Base-by-base conservation (phyloP, 2,888 invertebrate species). In the Pyralis farinalis region DNA sequence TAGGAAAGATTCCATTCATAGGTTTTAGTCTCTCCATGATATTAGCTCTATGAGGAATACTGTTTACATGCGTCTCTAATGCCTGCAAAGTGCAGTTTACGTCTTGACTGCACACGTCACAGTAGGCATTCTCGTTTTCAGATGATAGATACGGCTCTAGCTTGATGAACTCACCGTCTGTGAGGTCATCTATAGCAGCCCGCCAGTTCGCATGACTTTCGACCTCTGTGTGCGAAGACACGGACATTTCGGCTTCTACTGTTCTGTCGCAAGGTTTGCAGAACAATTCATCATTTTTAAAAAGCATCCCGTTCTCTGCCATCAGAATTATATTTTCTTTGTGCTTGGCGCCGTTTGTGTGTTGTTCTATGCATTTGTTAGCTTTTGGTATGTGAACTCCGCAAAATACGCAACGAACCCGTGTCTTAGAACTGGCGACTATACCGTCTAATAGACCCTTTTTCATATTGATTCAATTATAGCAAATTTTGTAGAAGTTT, bases 341-440 rank as follows among this genome's bases (percentile, higher is more conserved):
- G 47, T 83, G 82, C 53, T 70, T 77, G 12, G 66, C 57, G 5
- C 80, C 81, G 41, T 78, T 75, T 10, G 62, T 65, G 47, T 83
- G 82, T 48, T 82, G 76, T 39, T 80, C 79, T 40, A 83, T 80
- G 46, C 78, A 80, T 71, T 71, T 78, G 34, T 58, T 69, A 1
- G 79, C 74, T 44, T 80, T 82, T 11, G 82, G 76, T 47, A 83
- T 75, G 48, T 58, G 68, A 1, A 80, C 79, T 25, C 73, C 80
- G 54, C 82, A 83, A 50, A 74, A 75, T 34, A 76, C 55, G 50
- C 82, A 83, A 37, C 75, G 75, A 12, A 81, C 76, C 40, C 75
- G 67, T 29, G 78, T 77, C 46, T 80, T 77, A 0, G 82, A 77
- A 46, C 61, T 64, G 4, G 59, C 67, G 10, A 80, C 66, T 44